Conservation (phyloP, 2,888 invertebrate genomes). For the Cantharis flavilabris region DNA sequence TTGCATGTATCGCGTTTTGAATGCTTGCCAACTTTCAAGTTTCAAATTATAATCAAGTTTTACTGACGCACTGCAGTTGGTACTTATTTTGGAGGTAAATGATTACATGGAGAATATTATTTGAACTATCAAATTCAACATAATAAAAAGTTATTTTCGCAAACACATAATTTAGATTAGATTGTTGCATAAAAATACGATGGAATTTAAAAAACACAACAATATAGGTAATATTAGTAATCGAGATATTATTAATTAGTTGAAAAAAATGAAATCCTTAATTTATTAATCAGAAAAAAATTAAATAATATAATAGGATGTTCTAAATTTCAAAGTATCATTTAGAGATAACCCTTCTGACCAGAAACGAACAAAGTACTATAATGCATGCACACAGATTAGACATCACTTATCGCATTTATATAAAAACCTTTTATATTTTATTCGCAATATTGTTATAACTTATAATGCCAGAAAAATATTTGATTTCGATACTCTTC, state of each 20-base stretch:
- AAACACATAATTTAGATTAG: not conserved
- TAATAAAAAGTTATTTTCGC: not conserved
- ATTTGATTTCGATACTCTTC: not conserved
- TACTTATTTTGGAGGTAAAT: not conserved
- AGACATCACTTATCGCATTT: not conserved
- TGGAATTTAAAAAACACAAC: not conserved
- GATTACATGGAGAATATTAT: not conserved
- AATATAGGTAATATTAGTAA: not conserved
- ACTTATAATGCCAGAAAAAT: not conserved
- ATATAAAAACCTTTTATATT: not conserved
- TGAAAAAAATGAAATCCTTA: not conserved
- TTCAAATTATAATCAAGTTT: not conserved
- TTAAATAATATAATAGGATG: not conserved
- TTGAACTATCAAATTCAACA: not conserved
- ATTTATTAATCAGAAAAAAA: not conserved
- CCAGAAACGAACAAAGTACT: not conserved
- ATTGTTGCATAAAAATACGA: not conserved
- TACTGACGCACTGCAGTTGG: not conserved
- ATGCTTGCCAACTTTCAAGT: constrained; percentile 5
- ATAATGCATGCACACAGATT: not conserved
- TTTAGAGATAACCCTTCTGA: not conserved
- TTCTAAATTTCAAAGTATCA: not conserved
- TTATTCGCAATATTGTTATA: not conserved
- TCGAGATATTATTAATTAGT: not conserved
- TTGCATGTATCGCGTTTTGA: constrained; percentile 10